Evolutionary conservation across 2,888 invertebrate species (phyloP).

Genomic region (Chrysodeixis includens): DNA sequence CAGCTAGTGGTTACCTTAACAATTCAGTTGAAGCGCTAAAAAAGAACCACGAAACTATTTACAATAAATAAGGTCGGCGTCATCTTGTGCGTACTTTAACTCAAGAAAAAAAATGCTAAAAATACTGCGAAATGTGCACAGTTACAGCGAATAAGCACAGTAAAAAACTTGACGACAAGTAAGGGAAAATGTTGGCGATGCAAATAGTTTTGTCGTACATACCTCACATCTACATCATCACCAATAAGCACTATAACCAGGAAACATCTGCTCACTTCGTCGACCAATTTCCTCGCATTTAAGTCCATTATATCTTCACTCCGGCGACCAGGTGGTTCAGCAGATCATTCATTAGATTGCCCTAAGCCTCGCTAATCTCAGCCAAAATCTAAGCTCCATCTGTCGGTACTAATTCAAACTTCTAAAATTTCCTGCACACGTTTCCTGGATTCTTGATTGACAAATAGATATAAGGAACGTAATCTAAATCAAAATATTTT

Average conservation of each 20-base stretch:
- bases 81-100: constrained; percentile 9
- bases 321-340: constrained; percentile 28
- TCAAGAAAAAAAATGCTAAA: background rate
- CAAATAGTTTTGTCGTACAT: background rate
- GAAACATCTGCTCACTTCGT: constrained; percentile 28
- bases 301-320: constrained; percentile 50
- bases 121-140: no score
- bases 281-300: constrained; percentile 22
- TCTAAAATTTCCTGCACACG: constrained; percentile 38
- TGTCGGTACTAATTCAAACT: constrained; percentile 53
- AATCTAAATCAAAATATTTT: no score
- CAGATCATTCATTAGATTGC: constrained; percentile 44
- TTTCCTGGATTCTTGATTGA: constrained; percentile 51
- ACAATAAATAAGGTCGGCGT: background rate
- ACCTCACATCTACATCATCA: background rate
- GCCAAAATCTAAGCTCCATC: constrained; percentile 41
- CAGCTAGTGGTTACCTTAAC: background rate
- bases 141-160: no score
- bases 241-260: constrained; percentile 8
- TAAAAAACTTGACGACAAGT: no score
- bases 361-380: constrained; percentile 33
- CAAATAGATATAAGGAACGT: constrained; percentile 36
- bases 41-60: constrained; percentile 10
- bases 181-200: background rate
- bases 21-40: background rate